These are phyloP conservation scores for Heliornis fulica DNA, from an alignment of 2,113 vertebrate genomes.

Conservation along the genomic window DNA sequence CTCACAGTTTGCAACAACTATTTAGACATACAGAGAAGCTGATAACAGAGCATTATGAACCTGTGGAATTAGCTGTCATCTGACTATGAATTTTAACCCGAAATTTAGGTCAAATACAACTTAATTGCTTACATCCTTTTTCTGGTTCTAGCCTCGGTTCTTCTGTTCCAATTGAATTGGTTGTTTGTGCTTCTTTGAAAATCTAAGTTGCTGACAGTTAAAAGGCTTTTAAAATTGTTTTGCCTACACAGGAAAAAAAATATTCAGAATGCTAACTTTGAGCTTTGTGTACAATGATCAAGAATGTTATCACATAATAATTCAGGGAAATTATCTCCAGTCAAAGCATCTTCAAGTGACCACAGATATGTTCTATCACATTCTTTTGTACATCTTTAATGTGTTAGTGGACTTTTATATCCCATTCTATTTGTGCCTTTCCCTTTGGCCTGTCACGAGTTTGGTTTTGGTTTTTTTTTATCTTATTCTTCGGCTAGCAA, in stretches of 20 bases:
- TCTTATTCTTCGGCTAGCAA: neutral
- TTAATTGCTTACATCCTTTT: neutral
- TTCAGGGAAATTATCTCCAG: slow-evolving; percentile 40
- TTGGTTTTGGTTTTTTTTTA: slow-evolving; percentile 21
- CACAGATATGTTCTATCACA: slow-evolving; percentile 36
- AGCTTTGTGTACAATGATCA: slow-evolving; percentile 6
- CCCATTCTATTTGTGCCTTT: slow-evolving; percentile 23
- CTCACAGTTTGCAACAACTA: neutral
- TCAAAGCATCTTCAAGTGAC: slow-evolving; percentile 45
- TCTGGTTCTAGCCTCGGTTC: neutral
- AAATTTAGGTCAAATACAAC: neutral
- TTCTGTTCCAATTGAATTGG: neutral
- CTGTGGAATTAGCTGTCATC: neutral
- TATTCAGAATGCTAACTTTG: neutral
- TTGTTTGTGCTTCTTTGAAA: neutral
- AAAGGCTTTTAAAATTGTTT: slow-evolving; percentile 11
- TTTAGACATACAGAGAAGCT: neutral
- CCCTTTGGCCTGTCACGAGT: neutral
- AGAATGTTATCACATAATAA: slow-evolving; percentile 47
- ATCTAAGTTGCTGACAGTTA: neutral
- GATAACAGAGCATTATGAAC: neutral
- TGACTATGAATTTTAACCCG: neutral
- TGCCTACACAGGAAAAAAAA: neutral
- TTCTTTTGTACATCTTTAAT: slow-evolving; percentile 31
- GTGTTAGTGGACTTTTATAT: slow-evolving; percentile 26